Base-by-base conservation (phyloP, 2,113 vertebrate genomes). In the Cynocephalus volans region DNA sequence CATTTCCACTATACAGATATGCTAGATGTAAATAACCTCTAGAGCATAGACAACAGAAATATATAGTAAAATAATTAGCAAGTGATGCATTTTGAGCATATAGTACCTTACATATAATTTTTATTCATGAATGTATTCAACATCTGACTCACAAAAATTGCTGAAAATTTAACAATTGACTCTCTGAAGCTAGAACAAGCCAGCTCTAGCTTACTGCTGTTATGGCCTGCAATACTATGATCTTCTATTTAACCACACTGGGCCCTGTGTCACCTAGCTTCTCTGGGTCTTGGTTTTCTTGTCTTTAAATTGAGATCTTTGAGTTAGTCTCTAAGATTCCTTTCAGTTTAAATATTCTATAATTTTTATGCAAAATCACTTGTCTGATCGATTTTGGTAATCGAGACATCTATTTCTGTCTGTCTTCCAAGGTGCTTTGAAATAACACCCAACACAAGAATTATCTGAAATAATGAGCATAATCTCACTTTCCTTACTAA, bases 311-410 rank as follows among this genome's bases (percentile, higher is more conserved):
- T 75, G 70, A 83, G 62, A 73, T 76, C 9, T 76, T 6, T 88
- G 33, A 62, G 33, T 52, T 79, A 72, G 91, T 58, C 41, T 89
- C 50, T 65, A 86, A 93, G 31, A 86, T 72, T 14, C 4, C 36
- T 92, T 60, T 50, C 82, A 85, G 36, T 88, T 87, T 84, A 79
- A 91, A 80, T 62, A 69, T 58, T 65, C 76, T 64, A 5, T 76
- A 72, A 87, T 86, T 58, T 95, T 93, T 83, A 87, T 7, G 48
- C 21, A 93, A 90, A 84, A 96, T 54, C 60, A 70, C 48, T 60
- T 90, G 18, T 73, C 33, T 72, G 28, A 80, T 88, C 85, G 64
- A 88, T 72, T 97, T 93, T 5, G 8, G 18, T 69, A 93, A 88
- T 28, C 67, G 23, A 73, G 62, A 70, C 48, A 81, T 50, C 41